phyloP scores from a whole-genome alignment of 2,888 invertebrate species.

The Drosophila quasianomalipes region DNA sequence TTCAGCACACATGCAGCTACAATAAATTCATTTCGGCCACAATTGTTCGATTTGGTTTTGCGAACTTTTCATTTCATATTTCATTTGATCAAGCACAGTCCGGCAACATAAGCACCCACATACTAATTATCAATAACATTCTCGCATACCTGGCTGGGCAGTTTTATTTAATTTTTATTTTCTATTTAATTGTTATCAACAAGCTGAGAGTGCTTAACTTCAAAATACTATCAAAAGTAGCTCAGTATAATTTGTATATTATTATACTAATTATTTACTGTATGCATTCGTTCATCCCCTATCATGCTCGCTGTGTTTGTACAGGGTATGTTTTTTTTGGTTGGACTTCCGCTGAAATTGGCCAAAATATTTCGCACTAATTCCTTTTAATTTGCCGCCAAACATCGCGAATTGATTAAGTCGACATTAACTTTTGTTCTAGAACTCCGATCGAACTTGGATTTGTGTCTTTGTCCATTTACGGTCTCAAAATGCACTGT shows the following conservation, averaged over 20 bases:
- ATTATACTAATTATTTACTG: not conserved
- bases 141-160: not conserved
- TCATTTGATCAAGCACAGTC: conserved; percentile 41
- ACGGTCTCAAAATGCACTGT: not conserved
- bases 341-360: conserved; percentile 2
- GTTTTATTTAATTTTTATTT: conserved; percentile 7
- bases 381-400: conserved; percentile 1
- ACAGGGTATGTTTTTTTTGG: conserved; percentile 3
- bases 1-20: conserved; percentile 20
- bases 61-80: conserved; percentile 22
- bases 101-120: not conserved
- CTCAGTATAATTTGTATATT: not conserved
- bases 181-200: not conserved
- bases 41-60: conserved; percentile 8
- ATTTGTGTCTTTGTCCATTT: not conserved
- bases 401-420: not conserved
- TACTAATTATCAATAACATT: conserved; percentile 24
- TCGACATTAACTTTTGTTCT: not conserved
- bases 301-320: no score
- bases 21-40: conserved; percentile 40
- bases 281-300: not conserved
- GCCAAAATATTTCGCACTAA: conserved; percentile 2
- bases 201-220: not conserved
- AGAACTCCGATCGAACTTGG: not conserved
- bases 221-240: not conserved